A percentile compares a stretch with the other conserved stretches of the same genome.
phyloP scores from a whole-genome alignment of 2,113 vertebrate genomes.

The Brachyistius frenatus region DNA sequence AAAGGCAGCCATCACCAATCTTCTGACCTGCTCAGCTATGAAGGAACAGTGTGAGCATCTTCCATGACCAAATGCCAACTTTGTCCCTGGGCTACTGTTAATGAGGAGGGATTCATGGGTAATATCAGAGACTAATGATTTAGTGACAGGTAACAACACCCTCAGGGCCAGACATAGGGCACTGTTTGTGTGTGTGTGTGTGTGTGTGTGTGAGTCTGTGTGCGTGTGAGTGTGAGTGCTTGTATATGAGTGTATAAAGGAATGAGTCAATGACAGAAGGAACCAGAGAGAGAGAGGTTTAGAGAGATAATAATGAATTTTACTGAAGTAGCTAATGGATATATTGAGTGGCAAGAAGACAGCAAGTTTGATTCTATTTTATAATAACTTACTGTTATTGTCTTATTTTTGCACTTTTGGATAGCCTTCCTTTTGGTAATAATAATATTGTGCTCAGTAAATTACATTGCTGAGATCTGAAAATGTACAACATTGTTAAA shows the following conservation, averaged over 20 bases:
- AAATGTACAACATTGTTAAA: no score
- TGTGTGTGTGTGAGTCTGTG: neutral
- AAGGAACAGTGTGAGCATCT: conserved; percentile 61
- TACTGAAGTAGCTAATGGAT: conserved; percentile 3
- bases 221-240: neutral
- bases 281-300: conserved; percentile 16
- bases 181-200: neutral
- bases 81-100: conserved; percentile 71
- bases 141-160: conserved; percentile 72
- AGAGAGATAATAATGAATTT: conserved; percentile 24
- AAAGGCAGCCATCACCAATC: conserved; percentile 52
- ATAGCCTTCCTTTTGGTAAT: no score
- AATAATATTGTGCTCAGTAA: no score
- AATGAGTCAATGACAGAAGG: conserved; percentile 32
- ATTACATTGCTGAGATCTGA: no score
- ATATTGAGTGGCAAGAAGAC: neutral
- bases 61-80: conserved; percentile 72
- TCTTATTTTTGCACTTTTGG: no score
- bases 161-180: conserved; percentile 46
- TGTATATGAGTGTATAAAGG: conserved; percentile 6
- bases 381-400: neutral
- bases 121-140: conserved; percentile 80
- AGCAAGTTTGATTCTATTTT: neutral
- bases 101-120: conserved; percentile 74
- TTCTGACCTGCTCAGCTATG: conserved; percentile 57